These are phyloP conservation scores for Aspidoscelis tigris DNA, from an alignment of 2,113 vertebrate genomes.

Conservation along the genomic window DNA sequence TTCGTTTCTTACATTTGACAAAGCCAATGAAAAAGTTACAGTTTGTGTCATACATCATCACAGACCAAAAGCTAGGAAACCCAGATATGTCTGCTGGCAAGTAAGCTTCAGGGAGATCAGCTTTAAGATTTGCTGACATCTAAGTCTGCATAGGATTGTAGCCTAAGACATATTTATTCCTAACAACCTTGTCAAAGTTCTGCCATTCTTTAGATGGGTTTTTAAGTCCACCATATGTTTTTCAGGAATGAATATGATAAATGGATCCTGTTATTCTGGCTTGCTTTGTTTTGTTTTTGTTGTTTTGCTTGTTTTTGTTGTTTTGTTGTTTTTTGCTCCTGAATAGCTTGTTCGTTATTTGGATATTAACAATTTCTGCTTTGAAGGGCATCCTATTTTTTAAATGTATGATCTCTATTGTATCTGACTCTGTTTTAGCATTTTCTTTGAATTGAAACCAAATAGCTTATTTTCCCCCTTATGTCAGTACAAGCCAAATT, in stretches of 20 bases:
- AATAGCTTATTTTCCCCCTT: not conserved
- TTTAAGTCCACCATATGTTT: rapidly evolving
- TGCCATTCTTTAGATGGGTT: conserved; percentile 22
- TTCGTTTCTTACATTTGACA: not conserved
- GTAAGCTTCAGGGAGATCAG: not conserved
- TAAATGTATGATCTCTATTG: conserved; percentile 6
- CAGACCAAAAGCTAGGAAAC: not conserved
- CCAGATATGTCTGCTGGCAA: not conserved
- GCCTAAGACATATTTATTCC: not conserved
- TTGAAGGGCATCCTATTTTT: conserved; percentile 4
- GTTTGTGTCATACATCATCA: not conserved
- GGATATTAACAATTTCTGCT: not conserved
- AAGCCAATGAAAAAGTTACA: not conserved
- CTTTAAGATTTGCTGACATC: not conserved
- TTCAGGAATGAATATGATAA: not conserved
- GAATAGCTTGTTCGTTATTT: not conserved
- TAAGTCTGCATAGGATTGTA: not conserved
- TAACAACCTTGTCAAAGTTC: not conserved
- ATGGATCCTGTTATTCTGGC: not conserved
- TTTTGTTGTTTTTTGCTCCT: not conserved
- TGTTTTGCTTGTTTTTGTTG: too few relatives aligned
- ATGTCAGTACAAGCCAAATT: conserved; percentile 6
- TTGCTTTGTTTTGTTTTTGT: not conserved
- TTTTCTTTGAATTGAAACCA: conserved; percentile 17
- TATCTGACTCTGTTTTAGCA: conserved; percentile 26